These are phyloP conservation scores for Lepas anatifera DNA, from an alignment of 2,888 invertebrate genomes.

Conservation along the genomic window DNA sequence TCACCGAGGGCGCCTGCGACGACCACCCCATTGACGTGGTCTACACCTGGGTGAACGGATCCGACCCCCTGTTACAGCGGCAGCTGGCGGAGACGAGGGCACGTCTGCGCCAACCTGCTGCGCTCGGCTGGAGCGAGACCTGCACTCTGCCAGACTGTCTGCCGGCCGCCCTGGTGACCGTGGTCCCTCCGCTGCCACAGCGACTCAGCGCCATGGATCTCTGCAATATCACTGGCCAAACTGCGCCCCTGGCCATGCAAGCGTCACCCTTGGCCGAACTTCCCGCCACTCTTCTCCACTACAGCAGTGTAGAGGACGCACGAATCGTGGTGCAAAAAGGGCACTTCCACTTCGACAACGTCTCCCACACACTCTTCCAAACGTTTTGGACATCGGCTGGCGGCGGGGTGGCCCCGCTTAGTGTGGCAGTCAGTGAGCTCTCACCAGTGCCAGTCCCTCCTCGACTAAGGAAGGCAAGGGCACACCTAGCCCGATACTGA, in stretches of 20 bases:
- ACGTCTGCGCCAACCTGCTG: no score
- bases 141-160: conserved; percentile 32
- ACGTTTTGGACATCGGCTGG: neutral
- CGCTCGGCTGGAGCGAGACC: conserved; percentile 27
- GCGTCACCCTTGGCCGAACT: neutral
- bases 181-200: neutral
- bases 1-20: neutral
- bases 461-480: no score
- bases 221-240: neutral
- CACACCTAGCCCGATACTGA: no score
- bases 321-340: neutral
- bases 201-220: neutral
- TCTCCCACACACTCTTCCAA: neutral
- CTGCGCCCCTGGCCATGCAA: neutral
- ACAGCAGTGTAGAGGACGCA: neutral
- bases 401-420: no score
- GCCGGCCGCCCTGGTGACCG: neutral
- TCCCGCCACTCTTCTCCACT: neutral
- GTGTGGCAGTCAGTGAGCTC: no score
- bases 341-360: neutral
- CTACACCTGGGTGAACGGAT: conserved; percentile 76
- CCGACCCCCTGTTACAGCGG: conserved; percentile 48
- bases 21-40: conserved; percentile 55
- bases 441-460: no score
- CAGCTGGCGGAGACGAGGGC: no score